These are phyloP conservation scores for Knipowitschia caucasica DNA, from an alignment of 2,797 vertebrate genomes.

Conservation along the genomic window DNA sequence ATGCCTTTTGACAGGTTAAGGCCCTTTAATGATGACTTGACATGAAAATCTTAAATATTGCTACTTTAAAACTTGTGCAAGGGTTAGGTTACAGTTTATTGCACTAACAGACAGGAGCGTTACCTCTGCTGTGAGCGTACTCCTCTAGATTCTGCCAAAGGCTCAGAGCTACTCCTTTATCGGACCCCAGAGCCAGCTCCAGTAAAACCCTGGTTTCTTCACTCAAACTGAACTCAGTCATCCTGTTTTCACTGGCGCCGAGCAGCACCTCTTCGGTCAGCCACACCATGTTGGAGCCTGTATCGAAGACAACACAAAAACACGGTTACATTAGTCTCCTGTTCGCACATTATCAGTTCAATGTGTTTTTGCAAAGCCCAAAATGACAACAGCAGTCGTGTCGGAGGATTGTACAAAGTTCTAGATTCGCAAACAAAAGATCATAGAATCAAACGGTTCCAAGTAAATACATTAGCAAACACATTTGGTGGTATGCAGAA, in stretches of 20 bases:
- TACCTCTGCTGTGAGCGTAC: constrained; percentile 75
- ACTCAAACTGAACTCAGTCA: constrained; percentile 68
- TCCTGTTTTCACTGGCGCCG: constrained; percentile 65
- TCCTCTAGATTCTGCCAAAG: constrained; percentile 81
- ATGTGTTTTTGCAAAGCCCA: too few species aligned
- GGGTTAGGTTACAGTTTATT: too few species aligned
- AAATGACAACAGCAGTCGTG: too few species aligned
- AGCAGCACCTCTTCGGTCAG: constrained; percentile 74
- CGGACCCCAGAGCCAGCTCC: constrained; percentile 75
- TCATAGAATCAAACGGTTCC: too few species aligned
- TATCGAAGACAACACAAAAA: constrained; percentile 4
- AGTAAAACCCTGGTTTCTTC: constrained; percentile 73
- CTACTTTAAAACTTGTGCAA: too few species aligned
- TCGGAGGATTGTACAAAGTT: too few species aligned
- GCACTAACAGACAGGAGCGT: background rate
- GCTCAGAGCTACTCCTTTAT: constrained; percentile 65
- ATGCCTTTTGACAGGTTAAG: too few species aligned
- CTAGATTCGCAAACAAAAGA: too few species aligned
- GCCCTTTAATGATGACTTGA: too few species aligned
- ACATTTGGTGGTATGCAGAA: too few species aligned
- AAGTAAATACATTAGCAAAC: too few species aligned
- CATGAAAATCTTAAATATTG: too few species aligned
- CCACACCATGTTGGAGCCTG: constrained; percentile 72
- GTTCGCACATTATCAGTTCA: constrained; percentile 15
- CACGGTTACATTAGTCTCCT: background rate